Evolutionary conservation across 1,140 invertebrate species (phyloP), one percentile per base, ranked within the genome.

Genomic region (Gonatopus flavifemur): DNA sequence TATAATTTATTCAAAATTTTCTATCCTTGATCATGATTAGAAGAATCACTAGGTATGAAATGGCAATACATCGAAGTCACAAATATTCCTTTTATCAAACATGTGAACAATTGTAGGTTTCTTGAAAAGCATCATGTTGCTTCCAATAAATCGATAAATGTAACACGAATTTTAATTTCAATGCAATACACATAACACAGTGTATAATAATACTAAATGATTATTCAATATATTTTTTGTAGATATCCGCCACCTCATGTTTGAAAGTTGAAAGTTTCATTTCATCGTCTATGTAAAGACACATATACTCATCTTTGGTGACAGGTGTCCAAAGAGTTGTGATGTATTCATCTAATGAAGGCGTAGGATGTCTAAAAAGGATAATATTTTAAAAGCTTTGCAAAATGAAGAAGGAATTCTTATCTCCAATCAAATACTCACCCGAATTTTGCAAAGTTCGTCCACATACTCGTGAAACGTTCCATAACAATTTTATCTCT

Each of bases 361-460:
- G 28, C 9, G 52, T 55, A 31, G 45, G 39, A 50, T 39, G 33
- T 21, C 38, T 50, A 2, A 21, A 51, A 18, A 45, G 19, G 19
- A 42, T 38, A 31, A 13, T 25, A 7, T 38, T 28, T 15, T n/a
- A 20, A 13, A n/a, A 16, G 35, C 35, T 12, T 15, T 45, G 18
- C 10, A 18, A 9, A 52, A 24, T 1, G 9, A 18, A 15, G 15
- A 16, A 9, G 3, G 1, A 20, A 47, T 9, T 30, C 12, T 6
- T 16, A 2, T 1, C 9, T 46, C 9, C 22, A 15, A 20, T 15
- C 2, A 9, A 13, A 4, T 25, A 7, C 21, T 49, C 38, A 45
- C 56, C 56, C 56, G 19, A 31, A 48, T 7, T 37, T 46, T 12
- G 52, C 56, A 43, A 59, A 59, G 28, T 55, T 59, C 2, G 20